A percentile compares a stretch with the other conserved stretches of the same genome.
Conservation (phyloP, 2,113 vertebrate species). For the Pyrgilauda ruficollis region DNA sequence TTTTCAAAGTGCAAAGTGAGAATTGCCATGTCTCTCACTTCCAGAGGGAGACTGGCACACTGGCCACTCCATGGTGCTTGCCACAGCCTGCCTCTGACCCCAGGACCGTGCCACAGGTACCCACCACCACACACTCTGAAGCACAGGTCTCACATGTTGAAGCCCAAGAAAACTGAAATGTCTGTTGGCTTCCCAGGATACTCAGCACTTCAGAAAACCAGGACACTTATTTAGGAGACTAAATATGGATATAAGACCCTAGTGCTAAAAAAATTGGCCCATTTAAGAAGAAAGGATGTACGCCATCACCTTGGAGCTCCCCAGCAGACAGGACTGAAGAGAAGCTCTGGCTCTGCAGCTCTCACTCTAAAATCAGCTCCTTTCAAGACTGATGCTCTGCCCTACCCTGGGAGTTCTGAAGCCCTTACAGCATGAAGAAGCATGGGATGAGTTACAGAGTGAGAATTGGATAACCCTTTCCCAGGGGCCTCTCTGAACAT, state of each 20-base stretch:
- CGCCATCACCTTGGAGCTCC: slow-evolving; percentile 52
- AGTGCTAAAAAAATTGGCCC: slow-evolving; percentile 53
- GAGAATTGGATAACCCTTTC: neutral
- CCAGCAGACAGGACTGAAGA: slow-evolving; percentile 15
- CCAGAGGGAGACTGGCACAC: neutral
- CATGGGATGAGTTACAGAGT: neutral
- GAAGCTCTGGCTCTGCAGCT: neutral
- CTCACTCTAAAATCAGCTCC: neutral
- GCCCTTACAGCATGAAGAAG: neutral
- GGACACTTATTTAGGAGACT: slow-evolving; percentile 58
- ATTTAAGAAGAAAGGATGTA: slow-evolving; percentile 60
- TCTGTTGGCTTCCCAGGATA: slow-evolving; percentile 32
- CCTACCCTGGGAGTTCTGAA: slow-evolving; percentile 15
- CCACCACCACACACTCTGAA: neutral
- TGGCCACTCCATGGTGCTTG: neutral
- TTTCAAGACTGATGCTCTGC: neutral
- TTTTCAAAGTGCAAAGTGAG: slow-evolving; percentile 7
- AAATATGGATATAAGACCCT: slow-evolving; percentile 56
- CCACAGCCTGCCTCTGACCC: neutral
- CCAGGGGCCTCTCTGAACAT: slow-evolving; percentile 5
- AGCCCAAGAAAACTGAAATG: neutral
- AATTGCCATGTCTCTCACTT: neutral
- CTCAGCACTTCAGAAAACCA: slow-evolving; percentile 45
- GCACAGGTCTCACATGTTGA: neutral
- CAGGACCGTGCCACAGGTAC: fast-evolving